phyloP scores from a whole-genome alignment of 64 coral and sea anemone genomes.

The Stichodactyla helianthus region DNA sequence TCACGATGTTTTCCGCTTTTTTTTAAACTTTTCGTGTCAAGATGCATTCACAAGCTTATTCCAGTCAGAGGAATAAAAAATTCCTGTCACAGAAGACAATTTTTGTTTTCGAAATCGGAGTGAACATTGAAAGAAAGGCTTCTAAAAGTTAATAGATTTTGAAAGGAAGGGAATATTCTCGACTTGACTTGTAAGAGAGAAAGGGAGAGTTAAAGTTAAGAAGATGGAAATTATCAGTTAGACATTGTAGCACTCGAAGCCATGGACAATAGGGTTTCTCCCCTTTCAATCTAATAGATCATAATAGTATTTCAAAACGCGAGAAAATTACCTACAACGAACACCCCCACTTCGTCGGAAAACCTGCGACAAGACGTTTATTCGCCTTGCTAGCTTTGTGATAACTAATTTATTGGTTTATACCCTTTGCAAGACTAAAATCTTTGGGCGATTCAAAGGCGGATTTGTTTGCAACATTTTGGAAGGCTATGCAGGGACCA shows the following conservation, averaged over 20 bases:
- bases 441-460: not conserved
- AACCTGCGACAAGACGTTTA: not conserved
- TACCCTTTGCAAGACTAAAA: not conserved
- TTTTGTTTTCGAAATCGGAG: not conserved
- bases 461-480: not conserved
- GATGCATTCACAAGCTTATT: too few relatives aligned
- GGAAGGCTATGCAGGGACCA: not conserved
- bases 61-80: too few relatives aligned
- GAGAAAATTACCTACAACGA: not conserved
- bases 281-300: not conserved
- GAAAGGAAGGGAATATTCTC: not conserved
- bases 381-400: not conserved
- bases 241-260: constrained; percentile 6
- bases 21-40: too few relatives aligned
- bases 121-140: not conserved
- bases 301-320: not conserved
- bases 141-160: not conserved
- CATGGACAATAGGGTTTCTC: not conserved
- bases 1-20: too few relatives aligned
- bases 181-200: not conserved
- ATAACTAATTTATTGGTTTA: not conserved
- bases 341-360: not conserved
- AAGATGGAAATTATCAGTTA: not conserved
- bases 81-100: too few relatives aligned
- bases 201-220: not conserved